Conservation (phyloP, 1,140 invertebrate genomes). For the Brachystomella parvula region DNA sequence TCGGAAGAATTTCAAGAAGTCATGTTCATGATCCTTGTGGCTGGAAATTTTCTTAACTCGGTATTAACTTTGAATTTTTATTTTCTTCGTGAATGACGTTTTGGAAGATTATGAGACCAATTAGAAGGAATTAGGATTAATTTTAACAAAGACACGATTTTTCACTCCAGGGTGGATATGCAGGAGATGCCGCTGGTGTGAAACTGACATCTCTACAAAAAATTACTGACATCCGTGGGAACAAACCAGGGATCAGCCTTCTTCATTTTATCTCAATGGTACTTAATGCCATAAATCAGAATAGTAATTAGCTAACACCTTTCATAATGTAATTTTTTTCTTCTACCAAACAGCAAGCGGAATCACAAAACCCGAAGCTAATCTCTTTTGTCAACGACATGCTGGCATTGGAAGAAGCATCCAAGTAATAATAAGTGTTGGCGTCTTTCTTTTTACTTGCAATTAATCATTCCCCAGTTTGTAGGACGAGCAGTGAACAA, state of each 20-base stretch:
- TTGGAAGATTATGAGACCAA: not conserved
- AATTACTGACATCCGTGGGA: conserved; percentile 87
- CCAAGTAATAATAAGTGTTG: conserved; percentile 57
- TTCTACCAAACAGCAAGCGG: conserved; percentile 68
- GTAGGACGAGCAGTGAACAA: conserved; percentile 80
- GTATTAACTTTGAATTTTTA: conserved; percentile 46
- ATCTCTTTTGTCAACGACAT: conserved; percentile 72
- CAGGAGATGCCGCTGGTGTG: conserved; percentile 93
- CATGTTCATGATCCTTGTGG: conserved; percentile 82
- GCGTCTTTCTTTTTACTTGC: not conserved
- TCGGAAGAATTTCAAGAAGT: conserved; percentile 75
- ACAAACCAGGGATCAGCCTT: conserved; percentile 93
- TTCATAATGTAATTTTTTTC: conserved; percentile 5
- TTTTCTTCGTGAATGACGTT: not conserved
- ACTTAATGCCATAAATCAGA: conserved; percentile 37
- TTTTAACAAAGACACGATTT: not conserved
- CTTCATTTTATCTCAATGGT: conserved; percentile 89
- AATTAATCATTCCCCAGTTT: conserved; percentile 25
- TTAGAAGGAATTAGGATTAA: not conserved
- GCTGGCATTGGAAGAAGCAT: conserved; percentile 72
- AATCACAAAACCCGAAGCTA: conserved; percentile 70
- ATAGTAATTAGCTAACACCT: conserved; percentile 1
- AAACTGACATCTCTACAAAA: conserved; percentile 91
- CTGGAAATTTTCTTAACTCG: conserved; percentile 90
- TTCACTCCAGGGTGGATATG: conserved; percentile 73